Percentiles rank a stretch among this genome's conserved stretches.
Conservation (phyloP, 2,888 invertebrate genomes). For the Sminthurides aquaticus region DNA sequence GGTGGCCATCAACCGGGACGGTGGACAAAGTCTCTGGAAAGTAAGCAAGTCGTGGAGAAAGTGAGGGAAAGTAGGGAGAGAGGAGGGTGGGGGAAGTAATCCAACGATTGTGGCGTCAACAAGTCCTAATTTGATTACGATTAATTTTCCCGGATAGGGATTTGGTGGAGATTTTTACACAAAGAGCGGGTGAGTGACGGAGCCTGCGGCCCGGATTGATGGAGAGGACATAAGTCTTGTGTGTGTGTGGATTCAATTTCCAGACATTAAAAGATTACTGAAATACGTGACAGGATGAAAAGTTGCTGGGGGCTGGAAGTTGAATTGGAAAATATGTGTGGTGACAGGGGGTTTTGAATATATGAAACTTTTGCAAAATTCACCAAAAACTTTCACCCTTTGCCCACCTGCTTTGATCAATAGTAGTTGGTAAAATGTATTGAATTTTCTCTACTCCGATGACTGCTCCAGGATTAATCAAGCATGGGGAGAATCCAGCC, state of each 20-base stretch:
- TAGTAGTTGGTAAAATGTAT: background rate
- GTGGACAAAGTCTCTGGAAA: background rate
- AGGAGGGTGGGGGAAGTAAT: background rate
- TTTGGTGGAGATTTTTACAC: no score
- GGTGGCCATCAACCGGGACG: background rate
- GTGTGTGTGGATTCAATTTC: no score
- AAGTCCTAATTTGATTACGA: background rate
- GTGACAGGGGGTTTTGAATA: no score
- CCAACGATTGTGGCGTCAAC: background rate
- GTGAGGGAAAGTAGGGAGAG: background rate
- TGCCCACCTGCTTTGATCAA: background rate
- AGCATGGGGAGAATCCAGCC: no score
- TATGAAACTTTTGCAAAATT: background rate
- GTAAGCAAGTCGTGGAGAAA: background rate
- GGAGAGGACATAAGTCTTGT: no score
- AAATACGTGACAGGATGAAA: background rate
- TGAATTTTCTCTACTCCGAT: background rate
- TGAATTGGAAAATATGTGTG: no score
- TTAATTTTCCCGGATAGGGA: background rate
- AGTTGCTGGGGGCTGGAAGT: no score
- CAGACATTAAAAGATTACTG: background rate
- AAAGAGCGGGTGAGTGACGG: no score
- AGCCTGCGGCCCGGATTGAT: no score
- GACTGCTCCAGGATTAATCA: background rate
- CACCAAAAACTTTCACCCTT: no score